phyloP scores from a whole-genome alignment of 2,113 vertebrate genomes.

The Phylloscopus trochilus region DNA sequence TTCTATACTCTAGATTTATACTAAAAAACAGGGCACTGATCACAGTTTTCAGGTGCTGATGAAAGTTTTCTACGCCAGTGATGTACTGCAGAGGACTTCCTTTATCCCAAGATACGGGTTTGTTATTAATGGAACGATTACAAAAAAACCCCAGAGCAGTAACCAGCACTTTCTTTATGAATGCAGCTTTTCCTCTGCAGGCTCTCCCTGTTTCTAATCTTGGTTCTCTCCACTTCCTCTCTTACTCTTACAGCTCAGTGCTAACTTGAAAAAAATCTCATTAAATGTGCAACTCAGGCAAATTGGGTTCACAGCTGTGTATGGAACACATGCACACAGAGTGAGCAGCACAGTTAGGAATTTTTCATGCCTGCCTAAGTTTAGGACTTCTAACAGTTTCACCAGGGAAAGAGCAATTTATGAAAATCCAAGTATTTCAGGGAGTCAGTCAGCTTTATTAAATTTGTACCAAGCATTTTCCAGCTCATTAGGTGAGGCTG shows the following conservation, averaged over 20 bases:
- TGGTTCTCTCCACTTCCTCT: constrained; percentile 31
- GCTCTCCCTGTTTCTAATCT: constrained; percentile 35
- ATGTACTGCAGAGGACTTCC: not conserved
- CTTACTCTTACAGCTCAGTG: not conserved
- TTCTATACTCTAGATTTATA: not conserved
- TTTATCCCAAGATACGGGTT: not conserved
- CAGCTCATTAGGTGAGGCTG: not conserved
- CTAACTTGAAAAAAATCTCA: constrained; percentile 16
- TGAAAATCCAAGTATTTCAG: not conserved
- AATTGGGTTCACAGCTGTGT: not conserved
- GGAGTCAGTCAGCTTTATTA: not conserved
- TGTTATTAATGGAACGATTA: not conserved
- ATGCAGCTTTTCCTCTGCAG: constrained; percentile 25
- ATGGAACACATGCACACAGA: not conserved
- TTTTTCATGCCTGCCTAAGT: not conserved
- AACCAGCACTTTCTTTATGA: constrained; percentile 28
- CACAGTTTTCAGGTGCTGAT: not conserved
- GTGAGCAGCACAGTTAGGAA: not conserved
- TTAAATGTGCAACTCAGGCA: constrained; percentile 50
- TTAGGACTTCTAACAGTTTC: not conserved
- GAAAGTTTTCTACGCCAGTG: not conserved
- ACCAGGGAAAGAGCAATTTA: not conserved
- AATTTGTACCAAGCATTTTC: not conserved
- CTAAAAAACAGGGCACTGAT: not conserved
- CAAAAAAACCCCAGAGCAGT: not conserved